Percentiles rank a stretch among this genome's conserved stretches.
phyloP scores from a whole-genome alignment of 2,797 vertebrate species.

The Danio jaintianensis region DNA sequence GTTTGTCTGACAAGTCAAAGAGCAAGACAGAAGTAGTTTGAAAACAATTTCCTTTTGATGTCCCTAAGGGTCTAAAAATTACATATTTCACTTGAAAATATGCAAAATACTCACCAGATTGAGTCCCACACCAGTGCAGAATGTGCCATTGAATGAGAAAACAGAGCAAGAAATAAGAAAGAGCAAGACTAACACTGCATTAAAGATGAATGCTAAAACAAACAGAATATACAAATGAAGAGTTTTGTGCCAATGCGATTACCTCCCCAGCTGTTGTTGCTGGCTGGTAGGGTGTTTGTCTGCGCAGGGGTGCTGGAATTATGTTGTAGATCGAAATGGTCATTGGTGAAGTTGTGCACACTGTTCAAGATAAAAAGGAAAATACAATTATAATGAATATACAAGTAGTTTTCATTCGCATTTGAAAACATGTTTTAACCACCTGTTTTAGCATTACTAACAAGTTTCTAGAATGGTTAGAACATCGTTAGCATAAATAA shows the following conservation, averaged over 20 bases:
- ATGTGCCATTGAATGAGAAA: constrained; percentile 3
- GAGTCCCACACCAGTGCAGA: constrained; percentile 32
- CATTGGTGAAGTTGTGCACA: constrained; percentile 87
- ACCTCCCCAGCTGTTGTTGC: constrained; percentile 89
- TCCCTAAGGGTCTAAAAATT: background rate
- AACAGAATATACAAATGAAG: constrained; percentile 18
- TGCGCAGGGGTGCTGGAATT: constrained; percentile 84
- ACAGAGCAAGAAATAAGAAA: background rate
- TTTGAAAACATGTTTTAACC: too few species aligned
- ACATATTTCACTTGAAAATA: constrained; percentile 15
- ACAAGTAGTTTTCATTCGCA: too few species aligned
- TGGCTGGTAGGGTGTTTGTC: constrained; percentile 84
- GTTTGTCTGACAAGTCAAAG: background rate
- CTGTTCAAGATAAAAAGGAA: constrained; percentile 62
- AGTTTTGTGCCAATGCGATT: constrained; percentile 43
- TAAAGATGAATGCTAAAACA: background rate
- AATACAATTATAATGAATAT: background rate
- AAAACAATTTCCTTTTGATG: background rate
- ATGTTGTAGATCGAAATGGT: constrained; percentile 91
- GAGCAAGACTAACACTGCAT: background rate
- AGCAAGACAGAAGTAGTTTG: too few species aligned
- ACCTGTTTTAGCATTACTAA: too few species aligned
- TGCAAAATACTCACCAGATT: constrained; percentile 52
- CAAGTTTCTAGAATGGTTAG: too few species aligned
- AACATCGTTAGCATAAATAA: too few species aligned